Percentiles rank a stretch among this genome's conserved stretches.
Conservation (phyloP, 1,140 invertebrate genomes). For the Aporrectodea caliginosa region DNA sequence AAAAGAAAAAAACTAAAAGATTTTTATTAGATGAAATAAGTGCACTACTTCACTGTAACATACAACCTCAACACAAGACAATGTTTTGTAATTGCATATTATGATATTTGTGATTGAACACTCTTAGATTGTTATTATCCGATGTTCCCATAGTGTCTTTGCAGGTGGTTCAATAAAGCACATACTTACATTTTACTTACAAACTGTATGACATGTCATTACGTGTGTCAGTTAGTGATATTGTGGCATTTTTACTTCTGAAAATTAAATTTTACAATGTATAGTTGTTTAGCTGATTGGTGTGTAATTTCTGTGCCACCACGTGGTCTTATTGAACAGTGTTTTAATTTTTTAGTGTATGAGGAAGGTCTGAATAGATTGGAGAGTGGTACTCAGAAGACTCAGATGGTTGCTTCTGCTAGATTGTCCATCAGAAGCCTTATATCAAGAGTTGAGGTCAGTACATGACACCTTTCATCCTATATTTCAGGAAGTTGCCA, state of each 20-base stretch:
- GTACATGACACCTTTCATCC: neutral
- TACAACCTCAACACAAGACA: neutral
- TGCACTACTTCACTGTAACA: neutral
- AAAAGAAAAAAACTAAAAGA: neutral
- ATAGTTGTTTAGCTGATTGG: neutral
- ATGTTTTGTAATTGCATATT: neutral
- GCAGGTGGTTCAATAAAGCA: neutral
- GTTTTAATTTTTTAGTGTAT: constrained; percentile 14
- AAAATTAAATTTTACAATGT: neutral
- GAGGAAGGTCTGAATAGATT: constrained; percentile 3
- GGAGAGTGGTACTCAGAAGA: neutral
- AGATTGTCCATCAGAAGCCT: constrained; percentile 20
- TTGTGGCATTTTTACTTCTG: neutral
- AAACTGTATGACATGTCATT: neutral
- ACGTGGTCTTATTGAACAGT: constrained; percentile 12
- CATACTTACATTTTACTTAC: neutral
- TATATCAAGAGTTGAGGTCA: constrained; percentile 20
- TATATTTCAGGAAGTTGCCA: neutral
- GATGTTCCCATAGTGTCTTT: no score
- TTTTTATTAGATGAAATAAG: neutral
- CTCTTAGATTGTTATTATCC: no score
- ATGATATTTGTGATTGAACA: neutral
- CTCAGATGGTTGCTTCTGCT: constrained; percentile 25
- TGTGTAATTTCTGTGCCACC: neutral
- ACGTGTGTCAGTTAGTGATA: neutral